These are phyloP conservation scores for Picathartes gymnocephalus DNA, from an alignment of 2,113 vertebrate species.

Conservation along the genomic window DNA sequence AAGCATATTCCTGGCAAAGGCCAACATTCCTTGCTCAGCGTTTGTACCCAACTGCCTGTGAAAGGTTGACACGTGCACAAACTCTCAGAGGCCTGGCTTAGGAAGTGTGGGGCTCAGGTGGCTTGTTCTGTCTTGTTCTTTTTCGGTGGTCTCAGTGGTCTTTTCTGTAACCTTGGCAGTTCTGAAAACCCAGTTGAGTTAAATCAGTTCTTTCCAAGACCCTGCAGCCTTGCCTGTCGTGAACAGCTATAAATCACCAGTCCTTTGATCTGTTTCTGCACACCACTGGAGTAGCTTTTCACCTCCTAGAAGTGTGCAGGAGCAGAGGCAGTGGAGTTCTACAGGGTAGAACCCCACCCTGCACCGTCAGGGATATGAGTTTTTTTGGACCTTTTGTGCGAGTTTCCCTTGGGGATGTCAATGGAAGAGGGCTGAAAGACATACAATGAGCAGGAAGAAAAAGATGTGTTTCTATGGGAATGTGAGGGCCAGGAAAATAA, in stretches of 20 bases:
- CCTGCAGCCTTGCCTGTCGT: neutral
- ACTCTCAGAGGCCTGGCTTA: neutral
- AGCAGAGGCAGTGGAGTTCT: neutral
- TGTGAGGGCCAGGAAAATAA: neutral
- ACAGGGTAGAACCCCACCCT: neutral
- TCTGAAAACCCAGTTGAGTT: neutral
- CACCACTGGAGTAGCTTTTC: neutral
- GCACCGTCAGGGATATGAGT: neutral
- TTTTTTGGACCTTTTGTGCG: neutral
- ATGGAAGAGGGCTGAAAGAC: neutral
- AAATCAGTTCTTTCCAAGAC: neutral
- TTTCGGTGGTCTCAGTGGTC: neutral
- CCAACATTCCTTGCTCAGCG: neutral
- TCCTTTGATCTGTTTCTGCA: neutral
- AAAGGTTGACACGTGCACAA: neutral
- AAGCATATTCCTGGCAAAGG: slow-evolving; percentile 53
- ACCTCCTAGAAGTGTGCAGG: neutral
- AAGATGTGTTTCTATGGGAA: neutral
- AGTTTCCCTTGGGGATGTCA: neutral
- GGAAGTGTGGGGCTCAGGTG: neutral
- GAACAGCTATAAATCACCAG: neutral
- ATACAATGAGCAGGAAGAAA: neutral
- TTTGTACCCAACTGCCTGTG: neutral
- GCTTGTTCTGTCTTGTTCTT: neutral
- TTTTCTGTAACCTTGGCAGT: neutral